These are phyloP conservation scores for Fukomys damarensis DNA, from an alignment of 2,113 vertebrate genomes.

Conservation along the genomic window DNA sequence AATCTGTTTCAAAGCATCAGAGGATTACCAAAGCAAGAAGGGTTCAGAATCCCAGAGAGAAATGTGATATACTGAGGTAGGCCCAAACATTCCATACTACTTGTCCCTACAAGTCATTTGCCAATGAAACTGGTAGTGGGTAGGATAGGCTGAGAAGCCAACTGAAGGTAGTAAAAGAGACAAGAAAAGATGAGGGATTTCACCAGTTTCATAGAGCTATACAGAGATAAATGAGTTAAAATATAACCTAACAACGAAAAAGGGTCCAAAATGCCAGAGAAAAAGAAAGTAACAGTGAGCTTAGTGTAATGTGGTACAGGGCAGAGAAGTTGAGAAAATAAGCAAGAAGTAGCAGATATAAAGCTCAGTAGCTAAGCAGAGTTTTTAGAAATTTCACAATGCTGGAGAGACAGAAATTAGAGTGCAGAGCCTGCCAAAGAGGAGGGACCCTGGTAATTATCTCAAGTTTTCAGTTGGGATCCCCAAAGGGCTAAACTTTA, in stretches of 20 bases:
- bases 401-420: conserved; percentile 69
- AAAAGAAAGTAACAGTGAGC: conserved; percentile 32
- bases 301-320: conserved; percentile 5
- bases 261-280: background rate
- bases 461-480: conserved; percentile 71
- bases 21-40: background rate
- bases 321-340: conserved; percentile 57
- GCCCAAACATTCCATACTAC: background rate
- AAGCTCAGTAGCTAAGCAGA: conserved; percentile 47
- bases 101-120: conserved; percentile 14
- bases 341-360: conserved; percentile 48
- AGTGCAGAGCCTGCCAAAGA: conserved; percentile 70
- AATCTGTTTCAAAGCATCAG: conserved; percentile 28
- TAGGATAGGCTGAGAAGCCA: conserved; percentile 12
- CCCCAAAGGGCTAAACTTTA: conserved; percentile 71
- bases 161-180: conserved; percentile 31
- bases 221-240: conserved; percentile 1
- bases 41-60: conserved; percentile 18
- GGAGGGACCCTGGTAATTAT: conserved; percentile 69
- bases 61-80: background rate
- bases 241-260: conserved; percentile 2
- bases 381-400: conserved; percentile 68
- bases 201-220: background rate
- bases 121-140: background rate
- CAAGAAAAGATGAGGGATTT: background rate